A percentile compares a stretch with the other conserved stretches of the same genome.
Conservation (phyloP, 2,113 vertebrate genomes). For the Diphyllodes magnificus region DNA sequence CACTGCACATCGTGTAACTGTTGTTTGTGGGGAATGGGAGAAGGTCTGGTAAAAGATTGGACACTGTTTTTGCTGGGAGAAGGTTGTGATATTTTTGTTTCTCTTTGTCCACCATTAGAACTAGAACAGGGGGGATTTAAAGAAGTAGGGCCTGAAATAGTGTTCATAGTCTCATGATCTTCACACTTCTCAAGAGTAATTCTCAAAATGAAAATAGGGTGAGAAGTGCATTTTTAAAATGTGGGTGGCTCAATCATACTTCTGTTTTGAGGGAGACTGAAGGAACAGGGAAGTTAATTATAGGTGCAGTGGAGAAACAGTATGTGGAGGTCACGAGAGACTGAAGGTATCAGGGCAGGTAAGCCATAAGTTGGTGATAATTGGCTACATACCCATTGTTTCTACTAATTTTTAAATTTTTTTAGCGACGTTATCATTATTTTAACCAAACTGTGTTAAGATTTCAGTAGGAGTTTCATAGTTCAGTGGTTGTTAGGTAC, state of each 20-base stretch:
- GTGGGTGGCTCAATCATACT: background rate
- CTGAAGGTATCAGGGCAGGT: background rate
- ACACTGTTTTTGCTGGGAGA: background rate
- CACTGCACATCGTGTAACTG: background rate
- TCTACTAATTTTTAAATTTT: background rate
- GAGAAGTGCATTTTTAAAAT: slow-evolving; percentile 2
- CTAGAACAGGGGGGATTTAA: background rate
- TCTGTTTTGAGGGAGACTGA: background rate
- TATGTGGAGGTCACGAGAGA: background rate
- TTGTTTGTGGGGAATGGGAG: background rate
- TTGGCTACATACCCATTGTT: background rate
- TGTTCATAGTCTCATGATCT: background rate
- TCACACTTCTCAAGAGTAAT: background rate
- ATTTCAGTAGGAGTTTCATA: background rate
- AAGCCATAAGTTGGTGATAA: background rate
- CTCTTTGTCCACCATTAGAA: background rate
- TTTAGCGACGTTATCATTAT: background rate
- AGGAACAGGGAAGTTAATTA: background rate
- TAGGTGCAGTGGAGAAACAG: background rate
- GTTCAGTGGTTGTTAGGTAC: background rate
- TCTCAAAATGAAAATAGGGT: background rate
- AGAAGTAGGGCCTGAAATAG: background rate
- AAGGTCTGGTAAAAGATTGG: background rate
- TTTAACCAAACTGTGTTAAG: background rate
- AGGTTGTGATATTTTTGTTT: background rate